Evolutionary conservation across 37 sponge, comb jelly and placozoan species (phyloP), one percentile per base, ranked within the genome.

Genomic region (Beroe forskalii): DNA sequence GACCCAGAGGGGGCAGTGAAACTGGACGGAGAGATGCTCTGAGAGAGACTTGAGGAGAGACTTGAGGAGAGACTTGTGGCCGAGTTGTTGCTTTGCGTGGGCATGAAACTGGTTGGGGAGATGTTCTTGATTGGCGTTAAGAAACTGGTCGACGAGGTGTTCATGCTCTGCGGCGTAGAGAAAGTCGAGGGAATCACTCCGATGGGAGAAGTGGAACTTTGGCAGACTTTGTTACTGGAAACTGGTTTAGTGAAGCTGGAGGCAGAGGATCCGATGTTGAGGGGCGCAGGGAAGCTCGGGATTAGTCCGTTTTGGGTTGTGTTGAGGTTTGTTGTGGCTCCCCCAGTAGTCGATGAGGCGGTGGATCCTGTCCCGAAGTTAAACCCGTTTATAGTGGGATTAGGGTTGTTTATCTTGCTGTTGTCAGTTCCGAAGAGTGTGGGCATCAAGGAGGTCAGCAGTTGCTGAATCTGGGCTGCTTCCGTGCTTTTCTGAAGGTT

Each of bases 401-500:
- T 69, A 37, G 3, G 1, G 72, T 36, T 36, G 38, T 28, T 9
- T 19, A 14, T 36, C 19, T 17, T 36, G 72, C 19, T 36, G 38
- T 28, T 35, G 39, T 69, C 38, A 32, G 9, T 69, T 2, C 72
- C 72, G 38, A 69, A 69, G 38, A 69, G 72, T 14, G 72, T 37
- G 0, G 72, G 72, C 72, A 69, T 69, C 6, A 69, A 37, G 27
- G 72, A 69, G 38, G 72, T 69, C 8, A 69, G 72, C 17, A 69
- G 72, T 17, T 69, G 72, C 32, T 69, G 72, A 8, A 69, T 27
- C 32, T 69, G 72, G 14, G 39, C 72, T 20, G 72, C 72, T 17
- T 69, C 72, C 1, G 35, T 32, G 39, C 32, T 69, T 27, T 69
- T 69, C 72, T 69, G 72, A 1, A 69, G 19, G 39, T 69, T 69